phyloP scores from a whole-genome alignment of 2,888 invertebrate genomes.

The Torymus auratus region DNA sequence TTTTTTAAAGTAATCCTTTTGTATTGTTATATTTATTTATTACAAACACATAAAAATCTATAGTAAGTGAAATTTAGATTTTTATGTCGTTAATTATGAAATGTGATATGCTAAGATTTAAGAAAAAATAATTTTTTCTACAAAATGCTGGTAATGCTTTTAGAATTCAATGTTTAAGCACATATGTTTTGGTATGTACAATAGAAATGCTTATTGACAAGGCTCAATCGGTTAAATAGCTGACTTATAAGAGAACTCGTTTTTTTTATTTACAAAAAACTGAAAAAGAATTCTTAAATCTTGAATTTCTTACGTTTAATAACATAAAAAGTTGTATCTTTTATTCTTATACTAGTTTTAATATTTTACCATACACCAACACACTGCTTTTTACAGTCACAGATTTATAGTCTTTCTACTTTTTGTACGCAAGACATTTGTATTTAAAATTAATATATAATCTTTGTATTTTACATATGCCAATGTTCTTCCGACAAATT shows the following conservation, averaged over 20 bases:
- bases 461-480: slow-evolving; percentile 52
- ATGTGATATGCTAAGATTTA: slow-evolving; percentile 40
- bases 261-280: slow-evolving; percentile 39
- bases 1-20: slow-evolving; percentile 13
- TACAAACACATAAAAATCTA: slow-evolving; percentile 23
- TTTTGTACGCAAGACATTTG: slow-evolving; percentile 52
- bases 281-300: slow-evolving; percentile 38
- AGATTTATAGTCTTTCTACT: slow-evolving; percentile 32
- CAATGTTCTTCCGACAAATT: slow-evolving; percentile 28
- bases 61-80: slow-evolving; percentile 12
- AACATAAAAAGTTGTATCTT: slow-evolving; percentile 45
- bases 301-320: slow-evolving; percentile 31
- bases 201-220: slow-evolving; percentile 48
- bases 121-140: slow-evolving; percentile 37
- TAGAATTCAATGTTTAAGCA: slow-evolving; percentile 19
- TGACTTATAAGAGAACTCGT: slow-evolving; percentile 18
- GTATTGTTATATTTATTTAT: slow-evolving; percentile 23
- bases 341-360: slow-evolving; percentile 43
- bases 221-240: slow-evolving; percentile 31
- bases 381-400: slow-evolving; percentile 50
- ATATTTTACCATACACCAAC: slow-evolving; percentile 45
- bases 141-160: slow-evolving; percentile 37
- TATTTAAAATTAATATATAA: slow-evolving; percentile 39
- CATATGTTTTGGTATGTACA: slow-evolving; percentile 46
- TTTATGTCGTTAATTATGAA: slow-evolving; percentile 28